Evolutionary conservation across 1,140 invertebrate species (phyloP).

Genomic region (Subanguina moxae): DNA sequence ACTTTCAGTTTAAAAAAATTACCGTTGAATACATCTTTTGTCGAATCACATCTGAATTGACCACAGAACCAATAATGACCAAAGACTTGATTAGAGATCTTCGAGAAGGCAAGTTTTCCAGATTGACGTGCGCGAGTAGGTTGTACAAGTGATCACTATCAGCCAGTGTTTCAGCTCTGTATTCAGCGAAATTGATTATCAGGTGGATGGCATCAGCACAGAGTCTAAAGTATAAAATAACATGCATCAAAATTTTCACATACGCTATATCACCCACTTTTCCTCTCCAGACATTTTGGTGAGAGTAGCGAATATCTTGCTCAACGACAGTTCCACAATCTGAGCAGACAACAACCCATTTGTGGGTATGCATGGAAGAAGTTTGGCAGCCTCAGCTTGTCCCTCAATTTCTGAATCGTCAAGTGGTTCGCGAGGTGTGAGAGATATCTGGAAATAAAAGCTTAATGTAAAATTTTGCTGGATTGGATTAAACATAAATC

Average conservation of each 20-base stretch:
- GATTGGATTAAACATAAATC: background rate
- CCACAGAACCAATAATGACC: constrained; percentile 15
- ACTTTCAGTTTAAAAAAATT: background rate
- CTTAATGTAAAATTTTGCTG: background rate
- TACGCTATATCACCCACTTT: too few species aligned
- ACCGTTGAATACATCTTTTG: constrained; percentile 22
- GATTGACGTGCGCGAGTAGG: constrained; percentile 9
- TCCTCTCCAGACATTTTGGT: constrained; percentile 28
- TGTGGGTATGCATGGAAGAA: constrained; percentile 12
- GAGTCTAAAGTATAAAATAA: constrained; percentile 20
- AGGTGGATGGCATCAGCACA: constrained; percentile 20
- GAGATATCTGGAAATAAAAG: background rate
- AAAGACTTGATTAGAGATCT: constrained; percentile 19
- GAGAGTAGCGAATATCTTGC: constrained; percentile 22
- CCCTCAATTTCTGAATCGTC: background rate
- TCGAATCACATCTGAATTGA: constrained; percentile 8
- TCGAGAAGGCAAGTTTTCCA: constrained; percentile 31
- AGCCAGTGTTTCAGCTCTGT: constrained; percentile 19
- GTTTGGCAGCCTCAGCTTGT: constrained; percentile 7
- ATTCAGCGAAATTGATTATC: constrained; percentile 23
- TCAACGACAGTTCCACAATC: constrained; percentile 18
- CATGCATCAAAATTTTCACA: too few species aligned
- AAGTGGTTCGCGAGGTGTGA: background rate
- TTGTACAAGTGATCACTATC: constrained; percentile 25
- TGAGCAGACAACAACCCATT: constrained; percentile 2